Evolutionary conservation across 2,113 vertebrate species (phyloP).

Genomic region (Diphyllodes magnificus): DNA sequence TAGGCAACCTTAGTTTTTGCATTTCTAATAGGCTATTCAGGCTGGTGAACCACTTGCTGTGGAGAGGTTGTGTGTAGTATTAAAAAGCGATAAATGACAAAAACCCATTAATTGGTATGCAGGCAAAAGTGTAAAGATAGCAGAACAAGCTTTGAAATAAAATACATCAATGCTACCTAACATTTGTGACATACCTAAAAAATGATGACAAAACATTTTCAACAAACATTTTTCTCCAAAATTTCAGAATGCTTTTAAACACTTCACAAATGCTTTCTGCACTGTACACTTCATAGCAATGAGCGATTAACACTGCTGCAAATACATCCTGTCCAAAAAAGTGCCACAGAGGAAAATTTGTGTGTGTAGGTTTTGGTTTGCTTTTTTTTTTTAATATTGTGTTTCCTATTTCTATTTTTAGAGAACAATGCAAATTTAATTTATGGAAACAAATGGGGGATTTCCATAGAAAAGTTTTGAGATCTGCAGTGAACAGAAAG

Average conservation of each 20-base stretch:
- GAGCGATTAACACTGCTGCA: background rate
- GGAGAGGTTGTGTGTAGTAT: background rate
- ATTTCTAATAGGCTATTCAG: background rate
- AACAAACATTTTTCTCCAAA: background rate
- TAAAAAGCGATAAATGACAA: background rate
- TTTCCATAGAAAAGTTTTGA: background rate
- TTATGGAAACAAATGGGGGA: background rate
- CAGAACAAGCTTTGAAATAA: background rate
- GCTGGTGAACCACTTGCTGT: background rate
- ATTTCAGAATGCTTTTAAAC: background rate
- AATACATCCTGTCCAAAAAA: background rate
- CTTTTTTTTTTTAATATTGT: background rate
- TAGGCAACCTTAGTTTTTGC: background rate
- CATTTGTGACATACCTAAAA: background rate
- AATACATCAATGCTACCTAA: background rate
- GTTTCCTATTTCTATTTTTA: background rate
- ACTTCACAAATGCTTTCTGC: fast-evolving
- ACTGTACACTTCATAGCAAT: background rate
- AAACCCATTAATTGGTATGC: background rate
- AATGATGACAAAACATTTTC: background rate
- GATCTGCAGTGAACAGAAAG: background rate
- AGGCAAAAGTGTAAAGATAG: background rate
- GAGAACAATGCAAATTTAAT: background rate
- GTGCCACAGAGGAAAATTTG: background rate
- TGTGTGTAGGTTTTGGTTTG: background rate